These are phyloP conservation scores for Meloidogyne exigua DNA, from an alignment of 1,140 invertebrate species.

Conservation along the genomic window DNA sequence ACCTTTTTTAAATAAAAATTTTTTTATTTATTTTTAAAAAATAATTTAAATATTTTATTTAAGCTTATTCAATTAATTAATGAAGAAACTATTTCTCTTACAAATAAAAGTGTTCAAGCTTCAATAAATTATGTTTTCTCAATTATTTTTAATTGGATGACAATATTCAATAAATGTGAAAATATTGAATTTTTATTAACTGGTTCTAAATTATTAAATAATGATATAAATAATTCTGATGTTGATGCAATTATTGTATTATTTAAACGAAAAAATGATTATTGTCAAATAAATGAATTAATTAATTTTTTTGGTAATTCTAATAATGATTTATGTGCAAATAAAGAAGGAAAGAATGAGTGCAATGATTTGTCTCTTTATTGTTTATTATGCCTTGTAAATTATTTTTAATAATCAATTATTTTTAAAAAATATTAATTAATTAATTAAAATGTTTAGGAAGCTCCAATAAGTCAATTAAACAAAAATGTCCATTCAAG, in stretches of 20 bases:
- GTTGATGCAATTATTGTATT: background rate
- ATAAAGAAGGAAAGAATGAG: background rate
- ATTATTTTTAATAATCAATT: no score
- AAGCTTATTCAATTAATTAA: background rate
- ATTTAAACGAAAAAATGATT: background rate
- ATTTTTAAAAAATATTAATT: no score
- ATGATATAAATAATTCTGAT: background rate
- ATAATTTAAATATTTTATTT: background rate
- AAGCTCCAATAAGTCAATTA: background rate
- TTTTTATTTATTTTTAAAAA: background rate
- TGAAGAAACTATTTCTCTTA: background rate
- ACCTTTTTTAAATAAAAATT: background rate
- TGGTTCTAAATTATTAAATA: conserved; percentile 5
- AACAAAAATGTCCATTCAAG: background rate
- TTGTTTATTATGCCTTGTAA: background rate
- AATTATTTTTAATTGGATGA: background rate
- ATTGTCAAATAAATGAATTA: conserved; percentile 1
- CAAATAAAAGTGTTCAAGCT: background rate
- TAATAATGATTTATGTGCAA: background rate
- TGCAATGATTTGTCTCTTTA: background rate
- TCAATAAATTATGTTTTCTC: background rate
- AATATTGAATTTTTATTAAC: background rate
- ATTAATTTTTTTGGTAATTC: background rate
- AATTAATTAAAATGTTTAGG: background rate
- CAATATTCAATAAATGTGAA: background rate